Conservation (phyloP, 2,113 vertebrate genomes). For the Athene cunicularia region DNA sequence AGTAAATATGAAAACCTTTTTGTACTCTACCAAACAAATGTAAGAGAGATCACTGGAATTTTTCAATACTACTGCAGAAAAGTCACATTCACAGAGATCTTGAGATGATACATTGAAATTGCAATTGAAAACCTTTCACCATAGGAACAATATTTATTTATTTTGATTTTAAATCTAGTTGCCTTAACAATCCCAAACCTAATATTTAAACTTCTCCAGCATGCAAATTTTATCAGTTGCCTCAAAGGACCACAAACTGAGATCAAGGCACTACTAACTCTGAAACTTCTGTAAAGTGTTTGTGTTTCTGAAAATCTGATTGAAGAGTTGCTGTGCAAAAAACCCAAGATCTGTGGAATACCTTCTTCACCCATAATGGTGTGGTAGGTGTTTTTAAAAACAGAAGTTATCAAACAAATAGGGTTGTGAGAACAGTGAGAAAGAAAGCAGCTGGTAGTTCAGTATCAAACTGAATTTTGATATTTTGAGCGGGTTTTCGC, state of each 20-base stretch:
- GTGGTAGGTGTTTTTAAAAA: background rate
- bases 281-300: background rate
- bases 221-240: background rate
- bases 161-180: background rate
- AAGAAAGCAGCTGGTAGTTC: background rate
- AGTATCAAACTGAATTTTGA: background rate
- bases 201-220: background rate
- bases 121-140: background rate
- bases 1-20: background rate
- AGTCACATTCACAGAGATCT: background rate
- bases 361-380: background rate
- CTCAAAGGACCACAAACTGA: background rate
- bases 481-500: background rate
- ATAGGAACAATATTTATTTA: background rate
- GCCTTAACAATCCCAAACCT: background rate
- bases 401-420: background rate
- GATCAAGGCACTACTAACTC: background rate
- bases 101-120: background rate
- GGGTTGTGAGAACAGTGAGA: background rate
- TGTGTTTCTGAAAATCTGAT: background rate
- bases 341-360: background rate
- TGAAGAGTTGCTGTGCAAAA: background rate
- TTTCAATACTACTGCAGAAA: background rate
- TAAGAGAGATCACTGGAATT: background rate
- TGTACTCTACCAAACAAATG: background rate